Evolutionary conservation across 2,888 invertebrate species (phyloP).

Genomic region (Slavum lentiscoides): DNA sequence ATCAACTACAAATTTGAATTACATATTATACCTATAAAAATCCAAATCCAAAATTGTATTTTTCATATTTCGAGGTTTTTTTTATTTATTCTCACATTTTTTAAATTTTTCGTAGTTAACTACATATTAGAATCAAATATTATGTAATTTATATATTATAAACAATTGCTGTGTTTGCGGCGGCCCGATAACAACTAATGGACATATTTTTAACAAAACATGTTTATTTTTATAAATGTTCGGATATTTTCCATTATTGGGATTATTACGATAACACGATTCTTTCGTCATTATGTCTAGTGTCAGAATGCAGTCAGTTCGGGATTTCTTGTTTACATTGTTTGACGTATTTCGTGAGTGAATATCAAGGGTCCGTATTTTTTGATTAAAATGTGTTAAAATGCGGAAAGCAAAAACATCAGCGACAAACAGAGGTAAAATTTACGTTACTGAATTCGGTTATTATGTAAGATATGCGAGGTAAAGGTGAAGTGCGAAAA

Average conservation of each 20-base stretch:
- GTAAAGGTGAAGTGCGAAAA: not conserved
- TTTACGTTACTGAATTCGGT: not conserved
- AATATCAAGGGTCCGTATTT: not conserved
- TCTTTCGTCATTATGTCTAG: not conserved
- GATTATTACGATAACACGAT: slow-evolving; percentile 5
- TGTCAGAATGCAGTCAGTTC: not conserved
- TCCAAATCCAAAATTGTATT: not conserved
- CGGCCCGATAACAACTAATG: no score
- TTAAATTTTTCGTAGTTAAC: not conserved
- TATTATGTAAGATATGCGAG: not conserved
- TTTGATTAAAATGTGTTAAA: not conserved
- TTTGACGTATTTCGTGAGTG: not conserved
- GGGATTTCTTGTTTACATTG: not conserved
- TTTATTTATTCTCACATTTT: no score
- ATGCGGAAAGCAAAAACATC: slow-evolving; percentile 15
- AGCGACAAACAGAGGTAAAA: not conserved
- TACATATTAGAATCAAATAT: not conserved
- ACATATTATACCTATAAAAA: not conserved
- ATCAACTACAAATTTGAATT: not conserved
- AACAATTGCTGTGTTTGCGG: no score
- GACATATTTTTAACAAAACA: not conserved
- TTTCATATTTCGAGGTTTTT: not conserved
- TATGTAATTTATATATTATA: not conserved
- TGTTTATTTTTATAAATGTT: not conserved
- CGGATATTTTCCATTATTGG: no score